These are phyloP conservation scores for Euphydryas editha DNA, from an alignment of 2,888 invertebrate species.

Conservation along the genomic window DNA sequence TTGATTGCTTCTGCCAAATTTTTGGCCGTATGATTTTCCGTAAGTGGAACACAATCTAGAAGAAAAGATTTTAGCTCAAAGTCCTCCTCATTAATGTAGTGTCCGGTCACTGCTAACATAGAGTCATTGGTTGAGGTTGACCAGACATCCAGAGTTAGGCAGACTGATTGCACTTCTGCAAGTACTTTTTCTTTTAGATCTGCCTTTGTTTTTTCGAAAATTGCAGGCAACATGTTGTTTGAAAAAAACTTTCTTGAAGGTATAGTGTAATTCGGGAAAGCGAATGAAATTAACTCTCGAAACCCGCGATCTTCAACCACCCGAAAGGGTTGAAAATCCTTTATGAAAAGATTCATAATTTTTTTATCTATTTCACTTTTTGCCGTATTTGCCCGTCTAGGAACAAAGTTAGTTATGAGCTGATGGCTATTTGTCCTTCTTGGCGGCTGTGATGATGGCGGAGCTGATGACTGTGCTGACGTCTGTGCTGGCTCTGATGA, in stretches of 20 bases:
- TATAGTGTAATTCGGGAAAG: constrained; percentile 27
- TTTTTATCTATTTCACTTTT: too few species aligned
- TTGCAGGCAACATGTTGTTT: constrained; percentile 28
- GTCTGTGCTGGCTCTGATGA: too few species aligned
- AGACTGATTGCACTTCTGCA: not conserved
- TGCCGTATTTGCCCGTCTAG: too few species aligned
- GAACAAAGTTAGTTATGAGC: too few species aligned
- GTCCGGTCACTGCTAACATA: not conserved
- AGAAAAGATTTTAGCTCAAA: not conserved
- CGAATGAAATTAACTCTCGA: constrained; percentile 17
- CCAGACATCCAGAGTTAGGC: not conserved
- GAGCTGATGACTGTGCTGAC: too few species aligned
- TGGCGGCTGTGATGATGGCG: too few species aligned
- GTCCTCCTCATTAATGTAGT: not conserved
- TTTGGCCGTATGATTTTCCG: not conserved
- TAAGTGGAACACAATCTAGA: not conserved
- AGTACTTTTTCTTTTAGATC: not conserved
- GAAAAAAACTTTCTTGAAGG: constrained; percentile 29
- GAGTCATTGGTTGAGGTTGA: not conserved
- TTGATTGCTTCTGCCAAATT: not conserved
- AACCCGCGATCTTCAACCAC: constrained; percentile 29
- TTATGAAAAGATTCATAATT: constrained; percentile 28
- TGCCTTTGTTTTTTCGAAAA: constrained; percentile 22
- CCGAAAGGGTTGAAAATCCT: constrained; percentile 29
- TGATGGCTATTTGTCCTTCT: too few species aligned